Base-by-base conservation (phyloP, 2,888 invertebrate species). In the Ophioninae sp. region DNA sequence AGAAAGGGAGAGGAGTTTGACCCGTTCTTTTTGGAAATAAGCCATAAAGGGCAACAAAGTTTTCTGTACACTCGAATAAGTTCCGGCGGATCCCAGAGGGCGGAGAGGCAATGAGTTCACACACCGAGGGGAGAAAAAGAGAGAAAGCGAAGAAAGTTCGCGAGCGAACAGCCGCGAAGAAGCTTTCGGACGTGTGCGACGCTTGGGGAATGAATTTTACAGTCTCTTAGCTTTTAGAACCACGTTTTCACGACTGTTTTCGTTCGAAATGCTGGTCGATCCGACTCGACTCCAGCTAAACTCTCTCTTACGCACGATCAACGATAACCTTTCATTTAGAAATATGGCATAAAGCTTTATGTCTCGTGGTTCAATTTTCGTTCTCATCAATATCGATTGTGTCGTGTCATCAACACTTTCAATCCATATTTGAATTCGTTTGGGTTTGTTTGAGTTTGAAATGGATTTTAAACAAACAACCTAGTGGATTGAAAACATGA, bases 21-120 rank as follows among this genome's bases (percentile, higher is more conserved):
- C 79, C 81, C 82, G 68, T 69, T 81, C 84, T 67, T 7, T 68
- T 57, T 84, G 84, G 82, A 84, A 84, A 84, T 79, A 79, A 84
- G 84, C 84, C 84, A 84, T 84, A 84, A 81, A 84, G 72, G 75
- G 82, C 76, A 82, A 82, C 82, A 84, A 84, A 82, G 79, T 84
- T 84, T 84, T 74, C 73, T 17, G 67, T 72, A 44, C 39, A 67
- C 64, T 70, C 23, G 50, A 44, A n/a, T 65, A 39, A 75, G 75
- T 81, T 78, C 67, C 61, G 59, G 30, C 78, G 37, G 30, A 23
- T 59, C 44, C 65, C 69, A 21, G 68, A 78, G 50, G 17, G 13
- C 13, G 50, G 30, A 50, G 78, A 70, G 37, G 68, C 50, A 57
- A 70, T 23, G 56, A 70, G 41, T 59, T 39, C 50, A 50, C 50